Base-by-base conservation (phyloP, 2,113 vertebrate genomes). In the Hippoglossus stenolepis region DNA sequence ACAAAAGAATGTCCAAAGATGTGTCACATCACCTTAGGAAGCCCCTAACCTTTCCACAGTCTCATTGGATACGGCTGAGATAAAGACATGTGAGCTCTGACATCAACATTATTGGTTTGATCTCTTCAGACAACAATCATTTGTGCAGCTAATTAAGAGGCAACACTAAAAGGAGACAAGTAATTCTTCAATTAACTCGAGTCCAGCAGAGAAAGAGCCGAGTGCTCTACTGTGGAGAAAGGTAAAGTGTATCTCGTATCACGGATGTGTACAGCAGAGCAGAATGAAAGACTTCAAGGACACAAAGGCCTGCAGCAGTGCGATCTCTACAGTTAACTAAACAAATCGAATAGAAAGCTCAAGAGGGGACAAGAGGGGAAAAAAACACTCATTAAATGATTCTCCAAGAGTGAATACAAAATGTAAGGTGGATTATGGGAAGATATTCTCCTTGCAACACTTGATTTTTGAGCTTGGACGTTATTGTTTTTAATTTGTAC, bases 111-210 rank as follows among this genome's bases (percentile, higher is more conserved):
- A 38, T 31, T 40, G 20, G 3, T 56, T 56, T 45, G 5, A 69
- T 77, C 28, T 58, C 58, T 28, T 81, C 26, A 65, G 20, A 51
- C 11, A 43, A 67, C 61, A 66, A 58, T 0, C 38, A 40, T 5
- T 47, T 26, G 11, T 24, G 18, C 9, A 45, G 64, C 70, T 77
- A 72, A 66, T 15, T 5, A 73, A 70, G 31, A 63, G 65, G 64
- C 0, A 3, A 31, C 1, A 58, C 13, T 69, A 10, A 45, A 45
- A 45, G 23, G 51, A 69, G 51, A 45, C 21, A 18, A 75, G 35
- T 24, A 64, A 45, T 57, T 53, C 11, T 76, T 82, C 35, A 66
- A 26, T 82, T 45, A 60, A 69, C 43, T 57, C 20, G n/a, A 81
- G 45, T 60, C 15, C 14, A 28, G 49, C 17, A 45, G 18, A 68